Percentiles rank a stretch among this genome's conserved stretches.
These are phyloP conservation scores for Zygogramma bicolorata DNA, from an alignment of 2,888 invertebrate species.

Conservation along the genomic window DNA sequence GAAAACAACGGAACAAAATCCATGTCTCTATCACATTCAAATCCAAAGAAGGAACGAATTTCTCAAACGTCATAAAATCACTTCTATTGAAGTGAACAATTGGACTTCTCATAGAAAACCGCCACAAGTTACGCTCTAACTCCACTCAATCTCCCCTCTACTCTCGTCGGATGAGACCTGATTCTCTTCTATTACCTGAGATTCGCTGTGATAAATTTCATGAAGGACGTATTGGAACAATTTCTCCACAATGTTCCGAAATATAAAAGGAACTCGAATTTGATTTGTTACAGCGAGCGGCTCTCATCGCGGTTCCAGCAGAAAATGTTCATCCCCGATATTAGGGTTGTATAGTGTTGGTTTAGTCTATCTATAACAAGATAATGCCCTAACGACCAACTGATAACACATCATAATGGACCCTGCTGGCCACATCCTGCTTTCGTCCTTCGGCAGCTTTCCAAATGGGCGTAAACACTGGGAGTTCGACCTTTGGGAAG, in stretches of 20 bases:
- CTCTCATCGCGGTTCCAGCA: background rate
- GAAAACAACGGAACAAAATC: too few species aligned
- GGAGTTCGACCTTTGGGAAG: background rate
- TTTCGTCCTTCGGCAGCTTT: background rate
- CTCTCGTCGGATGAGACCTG: background rate
- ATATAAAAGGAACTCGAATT: conserved; percentile 1
- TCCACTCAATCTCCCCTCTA: background rate
- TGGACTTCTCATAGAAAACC: too few species aligned
- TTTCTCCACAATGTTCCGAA: background rate
- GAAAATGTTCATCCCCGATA: background rate
- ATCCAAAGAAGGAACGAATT: too few species aligned
- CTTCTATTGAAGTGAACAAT: too few species aligned
- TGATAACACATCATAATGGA: background rate
- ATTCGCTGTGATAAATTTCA: background rate
- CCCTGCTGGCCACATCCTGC: background rate
- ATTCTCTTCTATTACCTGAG: background rate
- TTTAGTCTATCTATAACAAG: background rate
- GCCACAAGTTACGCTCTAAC: background rate
- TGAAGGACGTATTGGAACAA: conserved; percentile 1
- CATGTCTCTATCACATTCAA: too few species aligned
- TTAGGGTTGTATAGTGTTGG: background rate
- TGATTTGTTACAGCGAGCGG: conserved; percentile 4
- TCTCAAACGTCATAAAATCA: too few species aligned
- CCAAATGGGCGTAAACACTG: background rate
- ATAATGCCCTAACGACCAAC: background rate